Conservation (phyloP, 2,888 invertebrate species). For the Tiliacea citrago region DNA sequence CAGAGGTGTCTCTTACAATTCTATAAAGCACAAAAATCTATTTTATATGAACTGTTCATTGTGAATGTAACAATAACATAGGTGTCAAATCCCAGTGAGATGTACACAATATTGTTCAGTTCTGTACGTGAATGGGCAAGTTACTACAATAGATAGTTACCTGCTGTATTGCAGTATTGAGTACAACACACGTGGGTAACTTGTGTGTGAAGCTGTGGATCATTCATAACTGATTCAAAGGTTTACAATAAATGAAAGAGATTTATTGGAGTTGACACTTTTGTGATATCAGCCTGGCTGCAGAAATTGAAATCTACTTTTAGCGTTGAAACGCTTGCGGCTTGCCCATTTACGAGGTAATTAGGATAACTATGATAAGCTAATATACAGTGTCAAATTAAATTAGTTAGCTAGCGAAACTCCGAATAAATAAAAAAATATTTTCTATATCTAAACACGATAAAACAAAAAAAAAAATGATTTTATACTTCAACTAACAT, state of each 20-base stretch:
- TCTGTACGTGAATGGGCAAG: conserved; percentile 34
- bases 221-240: conserved; percentile 8
- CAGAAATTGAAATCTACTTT: not conserved
- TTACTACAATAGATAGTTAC: conserved; percentile 40
- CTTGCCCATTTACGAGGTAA: not conserved
- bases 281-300: not conserved
- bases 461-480: too few relatives aligned
- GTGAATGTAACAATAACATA: conserved; percentile 41
- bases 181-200: conserved; percentile 19
- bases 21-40: conserved; percentile 2
- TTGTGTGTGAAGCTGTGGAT: conserved; percentile 12
- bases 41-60: conserved; percentile 42
- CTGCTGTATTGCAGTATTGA: conserved; percentile 36
- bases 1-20: conserved; percentile 19
- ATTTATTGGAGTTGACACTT: not conserved
- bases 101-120: conserved; percentile 4
- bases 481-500: too few relatives aligned
- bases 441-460: too few relatives aligned
- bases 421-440: too few relatives aligned
- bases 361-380: not conserved
- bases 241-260: not conserved
- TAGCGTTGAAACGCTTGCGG: too few relatives aligned
- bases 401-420: too few relatives aligned
- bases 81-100: conserved; percentile 31
- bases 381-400: too few relatives aligned